Conservation (phyloP, 2,888 invertebrate species). For the Cyclophora albipunctata region DNA sequence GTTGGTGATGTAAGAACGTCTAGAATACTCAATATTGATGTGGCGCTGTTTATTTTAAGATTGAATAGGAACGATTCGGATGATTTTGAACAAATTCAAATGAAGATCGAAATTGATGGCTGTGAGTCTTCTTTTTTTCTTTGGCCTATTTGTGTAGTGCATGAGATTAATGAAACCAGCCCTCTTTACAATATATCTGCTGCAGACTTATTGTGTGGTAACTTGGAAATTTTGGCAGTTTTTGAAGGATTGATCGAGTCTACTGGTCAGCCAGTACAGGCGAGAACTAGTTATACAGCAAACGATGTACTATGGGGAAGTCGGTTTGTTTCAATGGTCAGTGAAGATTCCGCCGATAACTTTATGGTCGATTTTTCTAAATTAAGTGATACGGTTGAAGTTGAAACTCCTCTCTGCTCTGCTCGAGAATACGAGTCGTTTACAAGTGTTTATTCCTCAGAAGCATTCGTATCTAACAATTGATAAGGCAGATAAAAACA, state of each 20-base stretch:
- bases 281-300: conserved; percentile 86
- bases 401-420: conserved; percentile 92
- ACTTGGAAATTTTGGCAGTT: conserved; percentile 90
- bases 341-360: conserved; percentile 78
- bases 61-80: conserved; percentile 85
- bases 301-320: conserved; percentile 92
- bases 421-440: conserved; percentile 76
- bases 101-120: conserved; percentile 85
- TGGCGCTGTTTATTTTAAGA: conserved; percentile 88
- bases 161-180: conserved; percentile 88
- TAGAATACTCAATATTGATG: conserved; percentile 94
- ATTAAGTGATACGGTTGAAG: conserved; percentile 87
- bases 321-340: conserved; percentile 86
- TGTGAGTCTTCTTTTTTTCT: conserved; percentile 95
- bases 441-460: conserved; percentile 2
- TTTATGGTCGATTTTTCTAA: conserved; percentile 92
- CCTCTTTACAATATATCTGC: conserved; percentile 94
- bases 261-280: conserved; percentile 88
- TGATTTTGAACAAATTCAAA: conserved; percentile 87
- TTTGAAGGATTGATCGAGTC: conserved; percentile 93
- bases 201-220: conserved; percentile 87
- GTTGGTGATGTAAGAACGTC: conserved; percentile 97
- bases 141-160: conserved; percentile 96
- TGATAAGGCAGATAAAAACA: too few relatives aligned
- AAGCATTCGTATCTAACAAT: too few relatives aligned